Base-by-base conservation (phyloP, 2,113 vertebrate genomes). In the Riparia riparia region DNA sequence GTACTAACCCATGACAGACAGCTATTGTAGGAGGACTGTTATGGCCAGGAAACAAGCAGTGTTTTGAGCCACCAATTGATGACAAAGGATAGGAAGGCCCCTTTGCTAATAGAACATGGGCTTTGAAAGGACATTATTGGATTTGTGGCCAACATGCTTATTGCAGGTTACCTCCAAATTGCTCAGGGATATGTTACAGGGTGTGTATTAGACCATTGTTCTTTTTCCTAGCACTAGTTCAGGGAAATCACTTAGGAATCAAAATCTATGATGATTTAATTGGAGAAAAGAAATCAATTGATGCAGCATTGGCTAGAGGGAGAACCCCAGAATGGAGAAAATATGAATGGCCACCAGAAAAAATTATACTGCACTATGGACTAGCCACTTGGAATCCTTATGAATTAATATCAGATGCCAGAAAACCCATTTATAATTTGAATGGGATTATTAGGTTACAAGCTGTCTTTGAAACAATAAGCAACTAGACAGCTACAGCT, bases 31-130 rank as follows among this genome's bases (percentile, higher is more conserved):
- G 6, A 37, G 26, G n/a, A 50, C n/a, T 0, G 1, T 18, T 37
- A 6, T 5, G 47, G 6, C 25, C 47, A 16, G 26, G 26, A 69
- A 70, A 29, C 2, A 4, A 51, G 26, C 17, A 4, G 9, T 29
- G 15, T 12, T 70, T 11, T 51, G 47, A 29, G 25, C 47, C 19
- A 51, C 34, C 14, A 39, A 5, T 17, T 70, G 34, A 70, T 39
- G n/a, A 21, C 7, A 22, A 16, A 39, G 10, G 3, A 2, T 37
- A 12, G n/a, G 47, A 50, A 20, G n/a, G 17, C 13, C 17, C 25
- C 17, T 69, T 50, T 50, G 17, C 17, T 37, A 10, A 21, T 0
- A 4, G n/a, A 50, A 69, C 7, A 1, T 21, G 45, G 45, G 9
- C n/a, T 69, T 69, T 37, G 17, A 28, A 37, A 69, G 4, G 9